A percentile compares a stretch with the other conserved stretches of the same genome.
phyloP scores from a whole-genome alignment of 2,113 vertebrate species.

The Synodontis membranacea region DNA sequence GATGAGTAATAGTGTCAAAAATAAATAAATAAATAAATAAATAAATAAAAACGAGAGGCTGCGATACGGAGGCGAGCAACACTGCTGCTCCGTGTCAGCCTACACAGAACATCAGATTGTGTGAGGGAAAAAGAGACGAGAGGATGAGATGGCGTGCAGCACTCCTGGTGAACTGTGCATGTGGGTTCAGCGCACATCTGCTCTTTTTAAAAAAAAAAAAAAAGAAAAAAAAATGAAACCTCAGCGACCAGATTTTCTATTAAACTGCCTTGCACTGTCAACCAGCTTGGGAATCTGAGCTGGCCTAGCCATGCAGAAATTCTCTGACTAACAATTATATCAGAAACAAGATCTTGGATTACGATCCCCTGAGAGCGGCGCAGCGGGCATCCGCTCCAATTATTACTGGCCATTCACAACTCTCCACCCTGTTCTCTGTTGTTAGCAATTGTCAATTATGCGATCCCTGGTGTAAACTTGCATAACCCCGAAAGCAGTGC shows the following conservation, averaged over 20 bases:
- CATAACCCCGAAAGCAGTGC: slow-evolving; percentile 78
- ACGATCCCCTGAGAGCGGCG: slow-evolving; percentile 74
- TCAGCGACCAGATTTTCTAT: slow-evolving; percentile 83
- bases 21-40: slow-evolving; percentile 62
- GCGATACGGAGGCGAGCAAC: slow-evolving; percentile 56
- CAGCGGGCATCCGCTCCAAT: slow-evolving; percentile 81
- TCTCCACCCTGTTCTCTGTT: slow-evolving; percentile 75
- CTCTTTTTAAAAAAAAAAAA: slow-evolving; percentile 59
- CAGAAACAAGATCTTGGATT: slow-evolving; percentile 84
- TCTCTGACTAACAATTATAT: slow-evolving; percentile 88
- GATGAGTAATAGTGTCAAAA: slow-evolving; percentile 80
- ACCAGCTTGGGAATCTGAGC: slow-evolving; percentile 81
- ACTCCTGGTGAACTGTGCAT: slow-evolving; percentile 71
- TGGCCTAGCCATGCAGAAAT: slow-evolving; percentile 79
- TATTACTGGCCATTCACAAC: slow-evolving; percentile 82
- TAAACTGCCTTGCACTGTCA: slow-evolving; percentile 83
- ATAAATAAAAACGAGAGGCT: neutral
- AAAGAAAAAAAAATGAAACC: slow-evolving; percentile 67
- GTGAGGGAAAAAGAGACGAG: slow-evolving; percentile 27
- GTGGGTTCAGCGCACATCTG: slow-evolving; percentile 76
- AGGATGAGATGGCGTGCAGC: slow-evolving; percentile 55
- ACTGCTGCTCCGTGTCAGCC: slow-evolving; percentile 42
- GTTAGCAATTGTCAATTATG: slow-evolving; percentile 83
- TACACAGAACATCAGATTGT: slow-evolving; percentile 16
- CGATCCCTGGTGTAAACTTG: slow-evolving; percentile 79